A percentile compares a stretch with the other conserved stretches of the same genome.
These are phyloP conservation scores for Semaprochilodus insignis DNA, from an alignment of 2,797 vertebrate genomes.

Conservation along the genomic window DNA sequence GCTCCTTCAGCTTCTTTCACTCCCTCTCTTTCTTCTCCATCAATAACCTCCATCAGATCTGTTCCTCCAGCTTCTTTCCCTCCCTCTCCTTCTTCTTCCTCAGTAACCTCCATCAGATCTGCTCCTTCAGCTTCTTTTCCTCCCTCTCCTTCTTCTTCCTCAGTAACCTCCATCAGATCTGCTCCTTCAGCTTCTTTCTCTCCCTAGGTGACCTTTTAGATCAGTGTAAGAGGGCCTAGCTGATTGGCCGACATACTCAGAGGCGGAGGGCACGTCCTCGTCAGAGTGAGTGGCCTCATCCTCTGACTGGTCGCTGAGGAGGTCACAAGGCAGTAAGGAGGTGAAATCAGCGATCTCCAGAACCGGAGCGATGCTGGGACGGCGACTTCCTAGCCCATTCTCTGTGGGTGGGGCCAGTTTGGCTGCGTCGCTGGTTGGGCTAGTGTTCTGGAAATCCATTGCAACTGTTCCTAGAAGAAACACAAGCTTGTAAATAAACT, in stretches of 20 bases:
- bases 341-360: slow-evolving; percentile 92
- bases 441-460: slow-evolving; percentile 93
- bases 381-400: slow-evolving; percentile 86
- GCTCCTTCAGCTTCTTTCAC: no score
- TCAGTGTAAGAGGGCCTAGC: no score
- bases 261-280: slow-evolving; percentile 75
- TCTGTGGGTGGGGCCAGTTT: slow-evolving; percentile 87
- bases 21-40: no score
- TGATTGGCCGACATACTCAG: slow-evolving; percentile 2
- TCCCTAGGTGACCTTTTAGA: no score
- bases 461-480: slow-evolving; percentile 91
- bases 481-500: neutral
- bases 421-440: slow-evolving; percentile 74
- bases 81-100: no score
- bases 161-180: no score
- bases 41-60: no score
- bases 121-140: no score
- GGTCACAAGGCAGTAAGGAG: slow-evolving; percentile 91
- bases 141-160: no score
- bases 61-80: no score
- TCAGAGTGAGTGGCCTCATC: slow-evolving; percentile 92
- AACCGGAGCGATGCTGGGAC: slow-evolving; percentile 94
- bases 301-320: slow-evolving; percentile 95
- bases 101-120: no score
- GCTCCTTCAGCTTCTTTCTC: no score